phyloP scores from a whole-genome alignment of 2,113 vertebrate species.

The human region DNA sequence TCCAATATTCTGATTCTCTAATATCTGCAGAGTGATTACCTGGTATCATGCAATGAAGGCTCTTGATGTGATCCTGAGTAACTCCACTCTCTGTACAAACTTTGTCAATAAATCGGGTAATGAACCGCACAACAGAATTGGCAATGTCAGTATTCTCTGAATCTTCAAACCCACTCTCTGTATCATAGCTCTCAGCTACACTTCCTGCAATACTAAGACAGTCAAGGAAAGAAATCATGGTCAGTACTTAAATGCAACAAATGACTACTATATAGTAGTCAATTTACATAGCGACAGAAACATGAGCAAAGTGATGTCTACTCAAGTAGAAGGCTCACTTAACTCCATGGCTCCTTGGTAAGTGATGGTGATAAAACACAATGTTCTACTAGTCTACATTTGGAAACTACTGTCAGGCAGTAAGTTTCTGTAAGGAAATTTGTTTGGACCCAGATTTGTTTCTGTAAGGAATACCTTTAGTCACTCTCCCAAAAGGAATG shows the following conservation, averaged over 20 bases:
- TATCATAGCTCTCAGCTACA: slow-evolving; percentile 98
- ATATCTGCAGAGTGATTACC: slow-evolving; percentile 83
- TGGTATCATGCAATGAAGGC: slow-evolving; percentile 98
- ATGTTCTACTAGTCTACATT: neutral
- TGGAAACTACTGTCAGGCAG: neutral
- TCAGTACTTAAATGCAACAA: slow-evolving; percentile 34
- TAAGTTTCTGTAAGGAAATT: neutral
- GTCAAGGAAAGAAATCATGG: slow-evolving; percentile 53
- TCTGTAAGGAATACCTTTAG: slow-evolving; percentile 23
- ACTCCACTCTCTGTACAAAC: slow-evolving; percentile 98
- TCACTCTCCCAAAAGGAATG: slow-evolving; percentile 38
- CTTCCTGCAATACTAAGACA: slow-evolving; percentile 94
- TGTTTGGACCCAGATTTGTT: slow-evolving; percentile 6
- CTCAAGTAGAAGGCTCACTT: neutral
- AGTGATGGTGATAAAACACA: neutral
- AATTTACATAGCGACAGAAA: neutral
- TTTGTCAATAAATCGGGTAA: slow-evolving; percentile 98
- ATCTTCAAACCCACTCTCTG: slow-evolving; percentile 98
- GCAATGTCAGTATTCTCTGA: slow-evolving; percentile 96
- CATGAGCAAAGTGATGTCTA: neutral
- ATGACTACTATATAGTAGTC: neutral
- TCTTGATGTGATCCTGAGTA: slow-evolving; percentile 98
- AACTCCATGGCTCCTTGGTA: neutral
- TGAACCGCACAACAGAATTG: slow-evolving; percentile 94
- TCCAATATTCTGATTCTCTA: neutral